Conservation (phyloP, 2,113 vertebrate species). For the Corapipo altera region DNA sequence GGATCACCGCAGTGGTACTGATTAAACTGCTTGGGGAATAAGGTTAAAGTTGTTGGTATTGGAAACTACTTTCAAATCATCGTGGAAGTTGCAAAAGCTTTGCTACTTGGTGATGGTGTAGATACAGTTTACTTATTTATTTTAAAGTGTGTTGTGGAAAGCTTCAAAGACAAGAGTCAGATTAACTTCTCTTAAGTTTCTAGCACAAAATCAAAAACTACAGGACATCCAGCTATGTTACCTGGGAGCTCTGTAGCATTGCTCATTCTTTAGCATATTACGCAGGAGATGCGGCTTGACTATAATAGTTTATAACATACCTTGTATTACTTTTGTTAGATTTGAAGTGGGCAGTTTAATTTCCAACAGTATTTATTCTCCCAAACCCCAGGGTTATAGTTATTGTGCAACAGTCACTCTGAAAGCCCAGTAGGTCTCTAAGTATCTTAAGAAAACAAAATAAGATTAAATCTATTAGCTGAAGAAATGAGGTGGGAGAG, state of each 20-base stretch:
- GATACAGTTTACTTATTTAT: not conserved
- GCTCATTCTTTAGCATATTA: not conserved
- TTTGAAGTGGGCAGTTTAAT: not conserved
- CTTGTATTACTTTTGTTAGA: not conserved
- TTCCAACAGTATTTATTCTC: not conserved
- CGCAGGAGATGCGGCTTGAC: not conserved
- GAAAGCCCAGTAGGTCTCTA: not conserved
- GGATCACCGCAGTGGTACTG: not conserved
- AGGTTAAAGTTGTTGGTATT: not conserved
- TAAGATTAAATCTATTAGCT: not conserved
- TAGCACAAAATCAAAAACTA: not conserved
- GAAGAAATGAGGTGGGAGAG: not conserved
- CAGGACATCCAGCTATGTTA: not conserved
- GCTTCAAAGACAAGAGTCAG: too few species aligned
- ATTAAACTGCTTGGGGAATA: not conserved
- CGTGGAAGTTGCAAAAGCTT: not conserved
- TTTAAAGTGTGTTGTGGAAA: not conserved
- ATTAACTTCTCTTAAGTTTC: not conserved
- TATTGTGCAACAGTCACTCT: not conserved
- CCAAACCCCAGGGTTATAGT: accelerated
- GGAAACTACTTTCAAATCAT: not conserved
- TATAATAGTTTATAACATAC: not conserved
- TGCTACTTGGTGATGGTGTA: not conserved
- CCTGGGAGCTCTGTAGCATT: not conserved
- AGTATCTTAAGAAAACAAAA: not conserved